A percentile compares a stretch with the other conserved stretches of the same genome.
These are phyloP conservation scores for Dendrocopos noguchii DNA, from an alignment of 2,113 vertebrate genomes.

Conservation along the genomic window DNA sequence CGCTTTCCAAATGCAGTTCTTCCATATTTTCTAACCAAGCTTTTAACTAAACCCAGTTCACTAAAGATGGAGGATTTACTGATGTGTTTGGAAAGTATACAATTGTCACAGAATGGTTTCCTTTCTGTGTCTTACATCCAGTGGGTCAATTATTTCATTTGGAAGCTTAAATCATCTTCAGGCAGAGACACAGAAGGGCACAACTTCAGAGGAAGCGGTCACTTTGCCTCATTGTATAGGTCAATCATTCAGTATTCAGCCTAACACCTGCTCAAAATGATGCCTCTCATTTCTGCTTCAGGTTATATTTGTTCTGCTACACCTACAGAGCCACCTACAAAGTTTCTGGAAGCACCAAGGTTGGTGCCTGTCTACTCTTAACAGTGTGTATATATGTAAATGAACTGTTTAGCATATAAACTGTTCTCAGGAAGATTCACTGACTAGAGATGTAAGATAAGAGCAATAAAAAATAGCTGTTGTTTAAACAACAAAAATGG, in stretches of 20 bases:
- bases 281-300: not conserved
- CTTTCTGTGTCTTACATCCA: not conserved
- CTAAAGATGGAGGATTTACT: not conserved
- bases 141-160: not conserved
- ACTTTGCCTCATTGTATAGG: not conserved
- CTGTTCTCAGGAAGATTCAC: not conserved
- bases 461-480: not conserved
- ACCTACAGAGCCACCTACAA: not conserved
- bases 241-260: not conserved
- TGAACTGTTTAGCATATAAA: not conserved
- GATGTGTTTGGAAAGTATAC: not conserved
- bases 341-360: not conserved
- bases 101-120: not conserved
- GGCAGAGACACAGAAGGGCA: not conserved
- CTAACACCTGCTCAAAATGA: not conserved
- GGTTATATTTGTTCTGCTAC: not conserved
- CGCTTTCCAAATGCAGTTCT: not conserved
- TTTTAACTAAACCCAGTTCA: not conserved
- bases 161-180: not conserved
- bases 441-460: not conserved
- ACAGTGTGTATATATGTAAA: not conserved
- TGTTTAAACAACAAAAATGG: not conserved
- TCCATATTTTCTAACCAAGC: not conserved
- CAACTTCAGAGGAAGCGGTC: not conserved
- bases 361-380: not conserved